phyloP scores from a whole-genome alignment of 2,888 invertebrate species.

The Dichetophora obliterata region DNA sequence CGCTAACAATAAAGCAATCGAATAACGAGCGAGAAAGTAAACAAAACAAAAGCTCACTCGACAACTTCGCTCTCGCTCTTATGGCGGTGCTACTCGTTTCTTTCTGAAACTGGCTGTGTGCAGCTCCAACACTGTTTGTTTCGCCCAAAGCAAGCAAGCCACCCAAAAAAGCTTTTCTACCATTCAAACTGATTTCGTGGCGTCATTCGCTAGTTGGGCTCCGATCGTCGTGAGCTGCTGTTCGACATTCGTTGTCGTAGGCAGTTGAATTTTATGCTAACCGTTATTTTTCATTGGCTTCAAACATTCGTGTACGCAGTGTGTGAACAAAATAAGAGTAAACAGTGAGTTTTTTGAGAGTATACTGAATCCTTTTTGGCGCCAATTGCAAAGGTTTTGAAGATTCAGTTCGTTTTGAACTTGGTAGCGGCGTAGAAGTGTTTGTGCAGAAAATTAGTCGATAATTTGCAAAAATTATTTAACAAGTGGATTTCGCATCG shows the following conservation, averaged over 20 bases:
- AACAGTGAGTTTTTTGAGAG: not conserved
- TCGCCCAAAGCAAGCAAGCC: not conserved
- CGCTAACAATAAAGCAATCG: not conserved
- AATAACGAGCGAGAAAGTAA: not conserved
- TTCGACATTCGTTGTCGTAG: not conserved
- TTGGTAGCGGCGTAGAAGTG: not conserved
- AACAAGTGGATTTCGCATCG: not conserved
- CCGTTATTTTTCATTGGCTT: not conserved
- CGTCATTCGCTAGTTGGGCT: not conserved
- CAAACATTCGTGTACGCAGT: not conserved
- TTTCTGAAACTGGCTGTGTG: too few relatives aligned
- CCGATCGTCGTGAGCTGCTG: not conserved
- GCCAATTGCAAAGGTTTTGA: not conserved
- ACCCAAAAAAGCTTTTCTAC: conserved; percentile 3
- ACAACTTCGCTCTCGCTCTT: not conserved
- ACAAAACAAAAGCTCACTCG: not conserved
- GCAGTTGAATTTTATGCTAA: not conserved
- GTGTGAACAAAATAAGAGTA: not conserved
- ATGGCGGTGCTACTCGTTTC: not conserved
- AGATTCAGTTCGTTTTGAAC: not conserved
- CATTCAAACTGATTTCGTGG: not conserved
- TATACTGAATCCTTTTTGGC: not conserved
- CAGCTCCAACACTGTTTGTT: too few relatives aligned
- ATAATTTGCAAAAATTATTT: not conserved
- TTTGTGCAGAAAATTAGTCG: too few relatives aligned